Evolutionary conservation across 2,797 vertebrate genomes (phyloP).

Genomic region (Coranthus polyacanthus): DNA sequence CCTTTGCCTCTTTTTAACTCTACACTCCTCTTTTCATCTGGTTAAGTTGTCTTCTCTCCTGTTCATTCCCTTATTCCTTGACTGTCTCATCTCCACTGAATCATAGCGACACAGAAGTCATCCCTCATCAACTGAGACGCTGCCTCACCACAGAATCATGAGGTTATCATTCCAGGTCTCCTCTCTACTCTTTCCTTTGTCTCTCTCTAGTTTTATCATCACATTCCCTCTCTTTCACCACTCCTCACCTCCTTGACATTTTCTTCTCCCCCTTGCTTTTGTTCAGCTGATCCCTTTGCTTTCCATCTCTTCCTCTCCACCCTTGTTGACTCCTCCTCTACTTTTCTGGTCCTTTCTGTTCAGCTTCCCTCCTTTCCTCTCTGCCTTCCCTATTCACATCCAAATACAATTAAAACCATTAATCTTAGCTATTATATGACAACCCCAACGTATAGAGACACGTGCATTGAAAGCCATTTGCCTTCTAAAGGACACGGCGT

Average conservation of each 20-base stretch:
- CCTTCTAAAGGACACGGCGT: slow-evolving; percentile 8
- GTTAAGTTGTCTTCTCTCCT: background rate
- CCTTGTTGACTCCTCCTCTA: slow-evolving; percentile 30
- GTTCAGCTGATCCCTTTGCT: background rate
- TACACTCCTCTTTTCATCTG: too few species aligned
- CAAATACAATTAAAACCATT: slow-evolving; percentile 37
- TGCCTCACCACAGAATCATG: slow-evolving; percentile 21
- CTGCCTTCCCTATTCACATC: slow-evolving; percentile 9
- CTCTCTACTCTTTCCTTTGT: background rate
- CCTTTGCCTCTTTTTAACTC: too few species aligned
- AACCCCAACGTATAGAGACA: background rate
- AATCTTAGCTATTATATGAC: slow-evolving; percentile 16
- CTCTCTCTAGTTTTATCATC: slow-evolving; percentile 3
- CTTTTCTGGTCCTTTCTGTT: slow-evolving; percentile 35
- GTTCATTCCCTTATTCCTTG: slow-evolving; percentile 4
- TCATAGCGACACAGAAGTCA: slow-evolving; percentile 56
- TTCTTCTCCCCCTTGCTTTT: background rate
- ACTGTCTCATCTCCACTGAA: slow-evolving; percentile 48
- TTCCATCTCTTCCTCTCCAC: slow-evolving; percentile 7
- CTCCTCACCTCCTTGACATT: slow-evolving; percentile 10
- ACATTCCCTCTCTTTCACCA: background rate
- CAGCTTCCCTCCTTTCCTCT: background rate
- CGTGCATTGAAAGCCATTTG: background rate
- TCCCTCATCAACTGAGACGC: slow-evolving; percentile 44
- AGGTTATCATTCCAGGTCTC: slow-evolving; percentile 17